Evolutionary conservation across 2,797 vertebrate species (phyloP).

Genomic region (Chromobotia macracanthus): DNA sequence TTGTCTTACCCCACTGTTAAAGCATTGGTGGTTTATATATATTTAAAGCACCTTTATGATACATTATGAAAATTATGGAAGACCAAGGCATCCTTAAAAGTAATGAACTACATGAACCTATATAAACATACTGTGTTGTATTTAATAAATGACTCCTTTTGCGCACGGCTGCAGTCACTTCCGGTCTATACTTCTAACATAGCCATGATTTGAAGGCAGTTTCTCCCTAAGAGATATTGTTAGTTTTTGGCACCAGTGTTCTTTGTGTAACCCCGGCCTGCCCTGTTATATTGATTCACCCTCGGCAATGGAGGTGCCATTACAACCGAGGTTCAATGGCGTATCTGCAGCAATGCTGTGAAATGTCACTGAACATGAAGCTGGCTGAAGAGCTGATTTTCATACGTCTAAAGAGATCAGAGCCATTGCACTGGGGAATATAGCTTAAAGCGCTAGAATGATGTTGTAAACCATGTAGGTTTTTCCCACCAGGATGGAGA

Average conservation of each 20-base stretch:
- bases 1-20: too few species aligned
- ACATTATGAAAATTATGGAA: too few species aligned
- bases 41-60: too few species aligned
- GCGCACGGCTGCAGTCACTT: neutral
- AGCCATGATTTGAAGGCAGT: neutral
- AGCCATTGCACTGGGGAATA: conserved; percentile 59
- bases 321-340: conserved; percentile 48
- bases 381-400: conserved; percentile 62
- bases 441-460: conserved; percentile 32
- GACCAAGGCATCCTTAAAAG: too few species aligned
- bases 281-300: conserved; percentile 48
- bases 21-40: too few species aligned
- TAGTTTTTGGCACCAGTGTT: conserved; percentile 22
- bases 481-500: neutral
- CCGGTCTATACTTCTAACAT: neutral
- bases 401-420: conserved; percentile 72
- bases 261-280: conserved; percentile 34
- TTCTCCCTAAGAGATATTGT: conserved; percentile 4
- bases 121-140: too few species aligned
- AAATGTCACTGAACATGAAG: conserved; percentile 76
- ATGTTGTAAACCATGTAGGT: conserved; percentile 3
- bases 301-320: conserved; percentile 37
- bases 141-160: too few species aligned
- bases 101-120: too few species aligned
- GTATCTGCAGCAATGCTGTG: conserved; percentile 60